Base-by-base conservation (phyloP, 2,888 invertebrate genomes). In the Drosophila atripex region DNA sequence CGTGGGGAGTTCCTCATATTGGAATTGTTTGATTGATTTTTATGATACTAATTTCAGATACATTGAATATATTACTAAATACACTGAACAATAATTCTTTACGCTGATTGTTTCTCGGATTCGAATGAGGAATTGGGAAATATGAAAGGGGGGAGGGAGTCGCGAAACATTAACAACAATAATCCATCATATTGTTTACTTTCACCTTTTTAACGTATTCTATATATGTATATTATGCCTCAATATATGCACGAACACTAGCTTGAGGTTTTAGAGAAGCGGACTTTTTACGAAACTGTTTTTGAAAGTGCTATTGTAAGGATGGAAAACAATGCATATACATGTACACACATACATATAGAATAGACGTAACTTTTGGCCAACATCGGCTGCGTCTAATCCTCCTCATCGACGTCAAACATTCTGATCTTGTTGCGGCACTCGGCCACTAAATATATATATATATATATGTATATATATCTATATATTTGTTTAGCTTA, bases 131-230 rank as follows among this genome's bases (percentile, higher is more conserved):
- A 12, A 1, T n/a, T 8, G 28, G 11, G 16, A 38, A 23, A 25
- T 61, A 45, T 30, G 38, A 52, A 46, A 51, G 64, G 9, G 8
- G 18, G 18, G 2, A 18, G n/a, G n/a, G 35, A 51, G 30, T 65
- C 46, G 66, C 66, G 66, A 74, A 83, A 73, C 73, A 77, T 80
- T 74, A 80, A 80, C 79, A 85, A 80, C 68, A 86, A 85, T 69
- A 78, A 88, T 78, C 82, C 84, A 89, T 80, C 88, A 88, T 87
- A 74, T 78, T 82, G 87, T 80, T 89, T 89, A 89, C 85, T 89
- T 89, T 89, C 89, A 88, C 88, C 89, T 89, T 87, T 86, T 80
- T 78, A 30, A 70, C 47, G 41, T 49, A 71, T 56, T 64, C 53
- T 71, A 71, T 71, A 71, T 69, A 66, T 54, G 64, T 68, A 76